Base-by-base conservation (phyloP, 2,888 invertebrate species). In the Microplitis deprimator region DNA sequence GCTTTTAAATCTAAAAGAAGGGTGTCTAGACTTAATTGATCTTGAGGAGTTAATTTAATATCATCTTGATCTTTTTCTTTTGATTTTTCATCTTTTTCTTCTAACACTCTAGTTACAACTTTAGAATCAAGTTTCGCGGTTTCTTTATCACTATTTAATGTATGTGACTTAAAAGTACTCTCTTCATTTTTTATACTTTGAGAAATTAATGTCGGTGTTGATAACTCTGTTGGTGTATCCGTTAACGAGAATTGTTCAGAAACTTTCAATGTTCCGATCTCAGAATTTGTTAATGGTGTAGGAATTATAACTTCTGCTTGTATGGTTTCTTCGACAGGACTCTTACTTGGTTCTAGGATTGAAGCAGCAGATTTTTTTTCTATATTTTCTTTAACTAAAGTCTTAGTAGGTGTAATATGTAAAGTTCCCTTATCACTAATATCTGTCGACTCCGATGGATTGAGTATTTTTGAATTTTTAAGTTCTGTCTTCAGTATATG, bases 1-100 rank as follows among this genome's bases (percentile, higher is more conserved):
- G 90, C 89, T 65, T 89, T 90, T 16, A 90, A 82, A 77, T 90
- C 90, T 0, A 88, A 88, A 3, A 89, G 60, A 10, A 90, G 83
- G n/a, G 86, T 86, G 38, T 90, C 90, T 5, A 90, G 82, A 13
- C 83, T 84, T 62, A 88, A 77, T 16, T 88, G 85, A 78, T 90
- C 90, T 68, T 88, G 87, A 1, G 84, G 60, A 3, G 83, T 80
- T 13, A 86, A 79, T 81, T 87, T 87, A 4, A 82, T 81, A 41
- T 86, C 87, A 59, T 86, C 82, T 61, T 79, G 77, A 4, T 77
- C 79, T 17, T 70, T 79, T 5, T 79, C 79, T 17, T 64, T 29
- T 29, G 59, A 17, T 68, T 76, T 74, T 50, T 73, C 29, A 70
- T 80, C 64, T 68, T 78, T 65, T 61, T 72, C 67, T 13, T 82